These are phyloP conservation scores for Spilarctia lutea DNA, from an alignment of 2,888 invertebrate species.

Conservation along the genomic window DNA sequence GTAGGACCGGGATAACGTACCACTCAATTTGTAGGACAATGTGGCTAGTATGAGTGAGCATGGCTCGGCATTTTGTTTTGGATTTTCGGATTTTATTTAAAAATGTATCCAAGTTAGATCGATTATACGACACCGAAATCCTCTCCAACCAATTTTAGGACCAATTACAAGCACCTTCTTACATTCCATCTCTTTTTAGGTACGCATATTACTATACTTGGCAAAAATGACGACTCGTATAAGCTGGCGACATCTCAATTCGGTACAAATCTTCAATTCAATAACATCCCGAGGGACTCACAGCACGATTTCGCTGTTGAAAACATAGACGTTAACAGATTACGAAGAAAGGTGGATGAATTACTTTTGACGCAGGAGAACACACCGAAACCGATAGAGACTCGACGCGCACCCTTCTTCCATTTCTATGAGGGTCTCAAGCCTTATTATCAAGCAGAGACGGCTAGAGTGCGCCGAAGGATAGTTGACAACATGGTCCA, in stretches of 20 bases:
- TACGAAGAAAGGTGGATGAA: constrained; percentile 9
- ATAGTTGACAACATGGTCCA: constrained; percentile 11
- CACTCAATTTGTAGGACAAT: no score
- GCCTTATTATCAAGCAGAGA: constrained; percentile 1
- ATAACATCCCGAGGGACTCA: constrained; percentile 6
- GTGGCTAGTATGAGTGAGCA: no score
- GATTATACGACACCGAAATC: no score
- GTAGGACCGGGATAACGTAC: no score
- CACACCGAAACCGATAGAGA: not conserved
- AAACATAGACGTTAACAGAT: constrained; percentile 15
- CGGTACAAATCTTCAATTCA: constrained; percentile 2
- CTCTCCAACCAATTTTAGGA: no score
- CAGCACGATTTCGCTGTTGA: not conserved
- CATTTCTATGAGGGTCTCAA: not conserved
- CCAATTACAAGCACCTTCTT: not conserved
- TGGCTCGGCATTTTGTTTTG: no score
- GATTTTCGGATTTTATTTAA: no score
- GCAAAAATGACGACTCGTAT: not conserved
- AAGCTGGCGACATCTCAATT: not conserved
- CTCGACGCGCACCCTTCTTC: constrained; percentile 4
- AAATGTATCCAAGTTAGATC: no score
- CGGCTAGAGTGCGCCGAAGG: not conserved
- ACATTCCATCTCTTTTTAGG: not conserved
- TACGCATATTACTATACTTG: not conserved
- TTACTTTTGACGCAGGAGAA: not conserved